These are phyloP conservation scores for Eurystomus gularis DNA, from an alignment of 2,113 vertebrate species.

Conservation along the genomic window DNA sequence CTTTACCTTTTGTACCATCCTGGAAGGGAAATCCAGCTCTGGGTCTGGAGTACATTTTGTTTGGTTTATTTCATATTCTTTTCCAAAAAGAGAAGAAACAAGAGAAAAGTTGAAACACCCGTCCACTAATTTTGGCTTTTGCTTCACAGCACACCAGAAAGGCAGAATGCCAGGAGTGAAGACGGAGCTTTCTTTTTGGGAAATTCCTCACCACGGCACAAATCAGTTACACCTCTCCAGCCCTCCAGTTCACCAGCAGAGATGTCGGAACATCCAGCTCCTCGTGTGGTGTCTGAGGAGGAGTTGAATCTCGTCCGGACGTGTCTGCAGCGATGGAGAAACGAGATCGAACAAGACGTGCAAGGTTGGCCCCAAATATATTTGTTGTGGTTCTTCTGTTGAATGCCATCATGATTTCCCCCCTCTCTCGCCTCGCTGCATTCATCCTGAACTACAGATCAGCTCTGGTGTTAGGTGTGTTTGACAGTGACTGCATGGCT, in stretches of 20 bases:
- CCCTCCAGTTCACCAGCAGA: conserved; percentile 67
- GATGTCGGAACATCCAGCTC: conserved; percentile 73
- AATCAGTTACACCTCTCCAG: conserved; percentile 60
- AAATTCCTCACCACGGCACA: conserved; percentile 44
- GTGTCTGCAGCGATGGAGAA: conserved; percentile 92
- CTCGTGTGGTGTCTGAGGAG: conserved; percentile 77
- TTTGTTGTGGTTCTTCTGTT: neutral
- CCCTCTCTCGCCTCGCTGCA: neutral
- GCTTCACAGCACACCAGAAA: conserved; percentile 16
- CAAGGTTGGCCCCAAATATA: conserved; percentile 71
- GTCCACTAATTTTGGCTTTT: neutral
- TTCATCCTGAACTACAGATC: neutral
- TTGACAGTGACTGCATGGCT: neutral
- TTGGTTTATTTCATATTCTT: neutral
- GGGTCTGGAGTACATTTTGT: neutral
- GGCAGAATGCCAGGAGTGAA: conserved; percentile 43
- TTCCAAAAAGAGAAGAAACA: neutral
- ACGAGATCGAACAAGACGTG: conserved; percentile 88
- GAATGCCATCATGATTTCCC: neutral
- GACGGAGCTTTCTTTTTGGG: neutral
- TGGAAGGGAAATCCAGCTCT: neutral
- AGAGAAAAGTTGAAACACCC: neutral
- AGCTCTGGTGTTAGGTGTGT: neutral
- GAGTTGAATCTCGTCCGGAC: conserved; percentile 84
- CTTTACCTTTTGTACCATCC: neutral